Base-by-base conservation (phyloP, 1,140 invertebrate species). In the Drosophila nebulosa region DNA sequence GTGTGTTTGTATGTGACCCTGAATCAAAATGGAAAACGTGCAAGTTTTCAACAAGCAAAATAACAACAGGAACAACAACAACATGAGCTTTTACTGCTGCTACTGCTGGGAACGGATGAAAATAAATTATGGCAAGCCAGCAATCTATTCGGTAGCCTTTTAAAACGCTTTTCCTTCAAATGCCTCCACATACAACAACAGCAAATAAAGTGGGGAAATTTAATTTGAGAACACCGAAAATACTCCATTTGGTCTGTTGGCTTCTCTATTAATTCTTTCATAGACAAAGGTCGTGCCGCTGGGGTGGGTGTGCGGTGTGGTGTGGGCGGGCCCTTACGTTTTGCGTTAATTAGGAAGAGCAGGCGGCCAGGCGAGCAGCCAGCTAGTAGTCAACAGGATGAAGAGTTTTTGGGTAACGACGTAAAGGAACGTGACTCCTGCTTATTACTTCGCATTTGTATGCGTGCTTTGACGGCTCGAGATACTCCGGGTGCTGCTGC, bases 161-260 rank as follows among this genome's bases (percentile, higher is more conserved):
- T 21, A 51, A 53, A 63, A 46, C 61, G 35, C 39, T 68, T 62
- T 27, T 42, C 53, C 24, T 61, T 21, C 63, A 42, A 62, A 22
- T 70, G 30, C 39, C 39, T 42, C 9, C 3, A 57, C 62, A 36
- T 50, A 53, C 26, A 30, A 30, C 61, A 75, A 60, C 75, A 83
- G 79, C 76, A 79, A 79, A 84, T 76, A 84, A 79, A 85, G 68
- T 84, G 7, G 76, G 64, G 78, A 64, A 85, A 85, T 80, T 86
- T 78, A 80, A 86, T 86, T 86, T 78, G 59, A 51, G 56, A 74
- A 61, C 70, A 35, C 62, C 51, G 56, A 74, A 74, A 74, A 74
- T 55, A 63, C 63, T 74, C 39, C 35, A 61, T 52, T 53, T 69
- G 55, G 42, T 63, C 66, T 60, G 72, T 66, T 62, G 57, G 24